These are phyloP conservation scores for Oreochromis tanganicae DNA, from an alignment of 2,113 vertebrate genomes.

Conservation along the genomic window DNA sequence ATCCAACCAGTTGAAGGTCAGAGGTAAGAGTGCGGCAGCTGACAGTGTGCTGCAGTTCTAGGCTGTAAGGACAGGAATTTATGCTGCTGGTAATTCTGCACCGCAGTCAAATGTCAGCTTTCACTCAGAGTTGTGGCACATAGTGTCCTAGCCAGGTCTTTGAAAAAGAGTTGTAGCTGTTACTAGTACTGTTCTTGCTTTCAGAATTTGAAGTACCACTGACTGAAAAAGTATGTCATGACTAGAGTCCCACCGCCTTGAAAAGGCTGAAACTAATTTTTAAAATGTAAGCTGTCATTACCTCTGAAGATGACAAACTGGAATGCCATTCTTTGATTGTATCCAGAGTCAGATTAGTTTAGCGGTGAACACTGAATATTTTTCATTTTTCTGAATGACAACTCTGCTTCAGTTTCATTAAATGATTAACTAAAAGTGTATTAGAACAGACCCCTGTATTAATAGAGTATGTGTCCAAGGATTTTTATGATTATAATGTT, in stretches of 20 bases:
- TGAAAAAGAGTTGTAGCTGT: neutral
- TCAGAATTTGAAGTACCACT: neutral
- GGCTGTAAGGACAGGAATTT: neutral
- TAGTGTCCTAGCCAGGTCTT: neutral
- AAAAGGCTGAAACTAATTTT: neutral
- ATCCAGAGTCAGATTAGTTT: neutral
- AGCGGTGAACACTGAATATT: neutral
- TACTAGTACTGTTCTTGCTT: neutral
- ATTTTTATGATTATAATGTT: neutral
- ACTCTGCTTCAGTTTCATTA: neutral
- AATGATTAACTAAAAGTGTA: rapidly evolving
- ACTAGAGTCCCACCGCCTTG: neutral
- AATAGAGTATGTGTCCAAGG: neutral
- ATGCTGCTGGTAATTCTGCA: neutral
- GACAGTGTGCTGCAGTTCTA: neutral
- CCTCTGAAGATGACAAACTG: neutral
- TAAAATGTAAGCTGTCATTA: neutral
- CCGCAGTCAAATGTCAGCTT: neutral
- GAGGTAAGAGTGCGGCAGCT: constrained; percentile 74
- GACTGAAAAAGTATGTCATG: neutral
- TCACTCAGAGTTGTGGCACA: neutral
- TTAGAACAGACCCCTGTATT: neutral
- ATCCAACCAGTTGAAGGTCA: constrained; percentile 81
- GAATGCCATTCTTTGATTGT: neutral
- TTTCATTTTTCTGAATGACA: neutral